Evolutionary conservation across 2,888 invertebrate species (phyloP).

Genomic region (Nomada flava): DNA sequence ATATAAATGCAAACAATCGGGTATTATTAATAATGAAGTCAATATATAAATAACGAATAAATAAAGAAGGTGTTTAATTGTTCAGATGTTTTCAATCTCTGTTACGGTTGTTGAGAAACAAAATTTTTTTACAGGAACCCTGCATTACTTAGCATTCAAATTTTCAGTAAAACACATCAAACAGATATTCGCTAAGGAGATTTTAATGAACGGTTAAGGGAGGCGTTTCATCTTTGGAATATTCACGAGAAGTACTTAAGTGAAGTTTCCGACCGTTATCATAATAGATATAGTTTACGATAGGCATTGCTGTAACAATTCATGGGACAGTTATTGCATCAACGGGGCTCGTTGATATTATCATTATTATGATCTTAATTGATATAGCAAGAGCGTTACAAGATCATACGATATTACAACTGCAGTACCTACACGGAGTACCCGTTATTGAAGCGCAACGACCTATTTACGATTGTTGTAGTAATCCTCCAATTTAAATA

Average conservation of each 20-base stretch:
- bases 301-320: conserved; percentile 28
- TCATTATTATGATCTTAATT: conserved; percentile 44
- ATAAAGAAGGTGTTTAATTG: background rate
- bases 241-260: background rate
- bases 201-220: background rate
- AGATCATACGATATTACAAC: background rate
- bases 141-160: background rate
- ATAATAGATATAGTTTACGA: conserved; percentile 7
- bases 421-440: background rate
- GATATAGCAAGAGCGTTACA: conserved; percentile 21
- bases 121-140: background rate
- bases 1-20: background rate
- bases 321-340: conserved; percentile 25
- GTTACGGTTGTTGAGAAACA: too few species aligned
- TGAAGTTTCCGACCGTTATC: conserved; percentile 15
- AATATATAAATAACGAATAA: background rate
- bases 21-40: background rate
- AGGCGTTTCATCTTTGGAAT: background rate
- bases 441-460: background rate
- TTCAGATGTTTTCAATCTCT: background rate
- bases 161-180: background rate
- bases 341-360: conserved; percentile 31
- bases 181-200: background rate
- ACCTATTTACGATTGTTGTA: background rate
- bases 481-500: background rate